These are phyloP conservation scores for Halictus ligatus DNA, from an alignment of 2,888 invertebrate species.

Conservation along the genomic window DNA sequence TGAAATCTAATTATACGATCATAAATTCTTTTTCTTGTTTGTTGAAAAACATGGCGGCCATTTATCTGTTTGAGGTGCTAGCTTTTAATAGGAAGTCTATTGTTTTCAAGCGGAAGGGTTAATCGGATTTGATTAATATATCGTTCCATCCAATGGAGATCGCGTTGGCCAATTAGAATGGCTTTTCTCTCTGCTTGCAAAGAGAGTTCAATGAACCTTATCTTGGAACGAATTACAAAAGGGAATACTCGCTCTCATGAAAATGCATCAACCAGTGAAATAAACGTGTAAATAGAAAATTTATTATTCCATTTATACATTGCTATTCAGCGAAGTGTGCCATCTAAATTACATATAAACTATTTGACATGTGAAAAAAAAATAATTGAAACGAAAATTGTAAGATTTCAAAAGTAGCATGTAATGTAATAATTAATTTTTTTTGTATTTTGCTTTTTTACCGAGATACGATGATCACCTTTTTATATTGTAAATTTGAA, in stretches of 20 bases:
- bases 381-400: too few relatives aligned
- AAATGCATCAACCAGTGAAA: not conserved
- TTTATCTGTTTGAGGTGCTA: not conserved
- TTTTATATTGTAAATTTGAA: not conserved
- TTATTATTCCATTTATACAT: not conserved
- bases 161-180: not conserved
- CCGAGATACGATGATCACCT: not conserved
- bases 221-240: not conserved
- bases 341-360: not conserved
- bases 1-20: conserved; percentile 37
- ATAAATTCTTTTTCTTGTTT: conserved; percentile 16
- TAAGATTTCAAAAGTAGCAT: too few relatives aligned
- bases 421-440: not conserved
- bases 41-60: not conserved
- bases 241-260: not conserved
- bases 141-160: not conserved
- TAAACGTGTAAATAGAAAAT: not conserved
- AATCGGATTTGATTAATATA: not conserved
- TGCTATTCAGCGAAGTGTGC: not conserved
- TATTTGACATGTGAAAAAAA: not conserved
- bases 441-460: not conserved
- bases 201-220: not conserved
- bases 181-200: not conserved
- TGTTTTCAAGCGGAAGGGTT: not conserved
- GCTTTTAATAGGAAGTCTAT: not conserved